A percentile compares a stretch with the other conserved stretches of the same genome.
phyloP scores from a whole-genome alignment of 2,113 vertebrate genomes.

The Butorides virescens region DNA sequence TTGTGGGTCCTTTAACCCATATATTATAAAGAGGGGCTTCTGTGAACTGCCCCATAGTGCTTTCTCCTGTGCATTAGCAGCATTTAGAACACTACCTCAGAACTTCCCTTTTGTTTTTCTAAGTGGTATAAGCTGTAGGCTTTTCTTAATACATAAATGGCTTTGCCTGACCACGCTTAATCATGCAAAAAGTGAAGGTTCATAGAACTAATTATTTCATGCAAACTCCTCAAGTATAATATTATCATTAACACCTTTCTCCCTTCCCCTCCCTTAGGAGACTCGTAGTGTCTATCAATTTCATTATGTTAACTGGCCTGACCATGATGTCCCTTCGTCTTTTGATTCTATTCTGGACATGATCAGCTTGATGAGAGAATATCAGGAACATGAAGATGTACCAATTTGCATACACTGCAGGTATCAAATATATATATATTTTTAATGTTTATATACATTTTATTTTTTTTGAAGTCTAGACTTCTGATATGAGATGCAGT shows the following conservation, averaged over 20 bases:
- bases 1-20: neutral
- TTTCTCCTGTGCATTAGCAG: neutral
- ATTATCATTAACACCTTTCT: neutral
- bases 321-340: conserved; percentile 96
- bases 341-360: conserved; percentile 99
- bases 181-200: neutral
- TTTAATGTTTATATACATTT: neutral
- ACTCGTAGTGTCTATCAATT: conserved; percentile 92
- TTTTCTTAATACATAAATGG: neutral
- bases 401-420: conserved; percentile 98
- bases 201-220: neutral
- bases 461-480: neutral
- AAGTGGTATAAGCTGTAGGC: neutral
- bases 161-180: neutral
- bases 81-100: neutral
- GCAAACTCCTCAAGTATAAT: neutral
- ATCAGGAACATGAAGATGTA: conserved; percentile 93
- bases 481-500: neutral
- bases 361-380: conserved; percentile 96
- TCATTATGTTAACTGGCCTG: conserved; percentile 98
- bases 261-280: conserved; percentile 74
- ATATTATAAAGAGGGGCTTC: neutral
- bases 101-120: neutral
- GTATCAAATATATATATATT: conserved; percentile 63
- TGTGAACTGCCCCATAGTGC: neutral